Evolutionary conservation across 2,113 vertebrate species (phyloP).

Genomic region (Brachionichthys hirsutus): DNA sequence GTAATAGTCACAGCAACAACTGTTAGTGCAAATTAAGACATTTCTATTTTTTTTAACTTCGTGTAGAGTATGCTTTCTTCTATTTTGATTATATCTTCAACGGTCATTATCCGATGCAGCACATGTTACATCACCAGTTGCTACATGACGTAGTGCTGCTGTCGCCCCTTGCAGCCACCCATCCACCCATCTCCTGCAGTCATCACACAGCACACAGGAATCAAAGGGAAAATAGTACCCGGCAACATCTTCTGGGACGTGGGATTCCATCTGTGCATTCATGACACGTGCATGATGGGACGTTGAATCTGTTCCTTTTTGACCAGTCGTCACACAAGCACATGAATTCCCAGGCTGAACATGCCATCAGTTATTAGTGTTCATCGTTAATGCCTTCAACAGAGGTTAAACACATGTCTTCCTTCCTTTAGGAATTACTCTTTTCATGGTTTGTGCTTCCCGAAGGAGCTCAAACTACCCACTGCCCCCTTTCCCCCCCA

Average conservation of each 20-base stretch:
- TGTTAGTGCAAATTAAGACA: too few species aligned
- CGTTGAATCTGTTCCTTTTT: constrained; percentile 27
- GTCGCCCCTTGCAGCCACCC: constrained; percentile 53
- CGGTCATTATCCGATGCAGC: constrained; percentile 12
- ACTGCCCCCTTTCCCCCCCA: constrained; percentile 16
- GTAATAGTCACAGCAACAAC: too few species aligned
- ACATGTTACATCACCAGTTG: constrained; percentile 61
- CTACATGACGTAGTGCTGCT: constrained; percentile 40
- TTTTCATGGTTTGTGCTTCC: constrained; percentile 35
- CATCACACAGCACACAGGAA: constrained; percentile 36
- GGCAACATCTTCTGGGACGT: constrained; percentile 35
- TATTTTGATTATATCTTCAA: too few species aligned
- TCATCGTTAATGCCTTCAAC: constrained; percentile 6
- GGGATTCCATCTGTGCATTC: too few species aligned
- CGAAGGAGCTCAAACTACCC: constrained; percentile 27
- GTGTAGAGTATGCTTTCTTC: too few species aligned
- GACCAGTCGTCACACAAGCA: constrained; percentile 6
- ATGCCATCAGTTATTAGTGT: constrained; percentile 16
- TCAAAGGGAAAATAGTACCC: constrained; percentile 11
- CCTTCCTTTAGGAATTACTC: constrained; percentile 12
- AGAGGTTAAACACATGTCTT: constrained; percentile 1
- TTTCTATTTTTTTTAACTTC: too few species aligned
- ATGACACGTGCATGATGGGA: constrained; percentile 42
- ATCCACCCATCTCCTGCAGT: constrained; percentile 58
- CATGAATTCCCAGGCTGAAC: background rate